These are phyloP conservation scores for Ylistrum balloti DNA, from an alignment of 1,140 invertebrate genomes.

Conservation along the genomic window DNA sequence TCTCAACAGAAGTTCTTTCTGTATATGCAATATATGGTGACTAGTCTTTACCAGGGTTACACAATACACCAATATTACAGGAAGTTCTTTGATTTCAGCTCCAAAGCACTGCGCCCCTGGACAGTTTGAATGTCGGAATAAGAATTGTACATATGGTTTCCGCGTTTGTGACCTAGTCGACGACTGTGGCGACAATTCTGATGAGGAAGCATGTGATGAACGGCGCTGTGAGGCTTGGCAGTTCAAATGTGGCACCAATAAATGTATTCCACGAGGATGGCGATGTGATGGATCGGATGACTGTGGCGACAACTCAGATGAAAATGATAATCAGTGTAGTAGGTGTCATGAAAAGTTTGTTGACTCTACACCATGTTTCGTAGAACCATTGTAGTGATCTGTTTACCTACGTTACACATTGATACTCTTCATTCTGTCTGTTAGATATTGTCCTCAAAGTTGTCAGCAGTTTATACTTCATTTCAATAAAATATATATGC, in stretches of 20 bases:
- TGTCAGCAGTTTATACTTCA: no score
- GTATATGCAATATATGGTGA: no score
- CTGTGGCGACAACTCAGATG: conserved; percentile 97
- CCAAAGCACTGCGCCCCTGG: conserved; percentile 88
- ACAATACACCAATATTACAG: not conserved
- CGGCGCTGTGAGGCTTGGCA: conserved; percentile 78
- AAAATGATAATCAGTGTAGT: conserved; percentile 94
- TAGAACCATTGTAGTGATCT: no score
- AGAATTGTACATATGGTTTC: conserved; percentile 94
- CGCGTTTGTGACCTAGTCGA: conserved; percentile 96
- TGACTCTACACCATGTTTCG: no score
- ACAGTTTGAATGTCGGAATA: conserved; percentile 96
- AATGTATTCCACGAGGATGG: conserved; percentile 76
- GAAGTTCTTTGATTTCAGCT: conserved; percentile 68
- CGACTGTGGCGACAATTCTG: conserved; percentile 93
- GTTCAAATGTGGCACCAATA: conserved; percentile 74
- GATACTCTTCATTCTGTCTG: no score
- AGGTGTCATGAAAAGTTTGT: no score
- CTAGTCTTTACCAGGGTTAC: no score
- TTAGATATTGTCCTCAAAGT: no score
- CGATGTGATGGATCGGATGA: conserved; percentile 88
- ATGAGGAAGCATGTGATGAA: conserved; percentile 87
- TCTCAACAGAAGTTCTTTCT: no score
- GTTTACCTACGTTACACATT: no score
- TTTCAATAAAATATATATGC: no score